Conservation (phyloP, 2,888 invertebrate genomes). For the Operophtera brumata region DNA sequence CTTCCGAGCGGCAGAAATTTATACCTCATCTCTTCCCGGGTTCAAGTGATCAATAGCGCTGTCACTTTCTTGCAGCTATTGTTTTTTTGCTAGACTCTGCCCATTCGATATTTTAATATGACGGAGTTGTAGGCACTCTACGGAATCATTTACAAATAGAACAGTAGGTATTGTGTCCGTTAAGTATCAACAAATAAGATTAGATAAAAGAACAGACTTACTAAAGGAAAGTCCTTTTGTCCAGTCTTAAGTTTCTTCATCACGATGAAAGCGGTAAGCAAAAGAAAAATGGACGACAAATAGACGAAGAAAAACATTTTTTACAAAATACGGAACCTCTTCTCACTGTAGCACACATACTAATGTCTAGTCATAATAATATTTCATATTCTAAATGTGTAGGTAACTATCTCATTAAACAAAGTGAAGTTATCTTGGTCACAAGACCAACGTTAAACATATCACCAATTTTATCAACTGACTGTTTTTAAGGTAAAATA, state of each 20-base stretch:
- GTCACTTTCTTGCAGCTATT: no score
- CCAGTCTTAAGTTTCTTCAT: conserved; percentile 50
- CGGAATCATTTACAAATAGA: no score
- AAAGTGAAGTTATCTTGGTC: conserved; percentile 43
- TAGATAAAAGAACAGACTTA: conserved; percentile 2
- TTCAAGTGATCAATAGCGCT: no score
- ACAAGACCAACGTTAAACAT: conserved; percentile 41
- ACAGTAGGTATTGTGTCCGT: no score
- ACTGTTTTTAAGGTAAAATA: conserved; percentile 1
- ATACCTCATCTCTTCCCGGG: no score
- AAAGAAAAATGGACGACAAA: conserved; percentile 53
- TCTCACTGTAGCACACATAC: conserved; percentile 31
- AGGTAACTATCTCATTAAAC: conserved; percentile 31
- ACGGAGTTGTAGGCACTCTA: no score
- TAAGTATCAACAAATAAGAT: no score
- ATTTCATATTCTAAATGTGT: conserved; percentile 18
- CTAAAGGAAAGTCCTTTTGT: conserved; percentile 43
- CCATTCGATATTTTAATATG: no score
- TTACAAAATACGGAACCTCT: conserved; percentile 33
- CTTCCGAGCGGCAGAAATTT: no score
- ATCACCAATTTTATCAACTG: conserved; percentile 16
- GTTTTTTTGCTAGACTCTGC: no score
- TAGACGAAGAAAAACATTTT: conserved; percentile 57
- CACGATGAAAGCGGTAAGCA: conserved; percentile 51
- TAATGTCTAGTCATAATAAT: conserved; percentile 35